Evolutionary conservation across 2,888 invertebrate genomes (phyloP), one percentile per base, ranked within the genome.

Genomic region (Agriopis aurantiaria): DNA sequence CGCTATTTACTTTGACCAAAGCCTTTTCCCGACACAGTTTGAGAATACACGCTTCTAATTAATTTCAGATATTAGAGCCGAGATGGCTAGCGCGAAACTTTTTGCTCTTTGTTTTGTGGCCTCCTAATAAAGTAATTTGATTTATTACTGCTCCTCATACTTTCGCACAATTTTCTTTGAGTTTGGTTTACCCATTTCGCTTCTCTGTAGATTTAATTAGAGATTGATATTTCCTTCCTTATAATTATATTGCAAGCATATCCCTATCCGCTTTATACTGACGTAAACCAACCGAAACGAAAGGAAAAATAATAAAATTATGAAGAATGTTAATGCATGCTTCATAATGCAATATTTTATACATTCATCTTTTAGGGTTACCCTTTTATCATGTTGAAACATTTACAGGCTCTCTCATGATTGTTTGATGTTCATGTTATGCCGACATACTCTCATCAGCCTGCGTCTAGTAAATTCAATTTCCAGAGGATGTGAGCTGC

Each of bases 1-100:
- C 81, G 81, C 83, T 90, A 85, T 90, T 90, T 90, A 87, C 88
- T 84, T 84, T 84, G 82, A 82, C 83, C 78, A 78, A 83, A 81
- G 80, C 84, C 52, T 88, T 87, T 87, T 80, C 85, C 80, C 74
- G 80, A 80, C 84, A 84, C 82, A 84, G 82, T 80, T 78, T 73
- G 70, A 80, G 75, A 76, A 77, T 73, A 74, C 74, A 71, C 72
- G 70, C 73, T 75, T 59, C 70, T 76, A 78, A 77, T 72, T 72
- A 76, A 76, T 79, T 78, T 79, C 17, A 67, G 64, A 71, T 69
- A 63, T 71, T 48, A 68, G 63, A 67, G 59, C 65, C 62, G 73
- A 64, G 70, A 73, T 69, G 64, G 63, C 63, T 62, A 73, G 67
- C 61, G 57, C 67, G 52, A 60, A 71, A 69, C 64, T 68, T 69